These are phyloP conservation scores for Temnothorax longispinosus DNA, from an alignment of 1,140 invertebrate genomes.

Conservation along the genomic window DNA sequence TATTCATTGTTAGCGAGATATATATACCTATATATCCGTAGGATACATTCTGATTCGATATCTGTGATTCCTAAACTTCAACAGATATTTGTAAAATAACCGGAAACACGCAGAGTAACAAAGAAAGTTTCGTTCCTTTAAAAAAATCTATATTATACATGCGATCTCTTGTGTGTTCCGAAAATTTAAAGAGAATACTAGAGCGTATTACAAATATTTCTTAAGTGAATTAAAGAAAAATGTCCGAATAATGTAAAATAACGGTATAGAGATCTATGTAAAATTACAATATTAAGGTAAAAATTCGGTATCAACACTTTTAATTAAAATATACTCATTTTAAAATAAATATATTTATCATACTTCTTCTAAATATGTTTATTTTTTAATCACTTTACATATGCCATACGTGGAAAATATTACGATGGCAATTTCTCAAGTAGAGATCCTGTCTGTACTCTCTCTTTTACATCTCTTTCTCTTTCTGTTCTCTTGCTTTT, in stretches of 20 bases:
- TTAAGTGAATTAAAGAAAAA: background rate
- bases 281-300: background rate
- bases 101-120: background rate
- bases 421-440: no score
- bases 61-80: background rate
- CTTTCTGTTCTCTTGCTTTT: no score
- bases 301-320: background rate
- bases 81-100: constrained; percentile 21
- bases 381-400: background rate
- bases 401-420: background rate
- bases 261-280: background rate
- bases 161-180: background rate
- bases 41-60: background rate
- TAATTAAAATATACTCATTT: background rate
- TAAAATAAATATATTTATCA: no score
- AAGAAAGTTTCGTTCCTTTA: background rate
- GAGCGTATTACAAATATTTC: background rate
- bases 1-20: background rate
- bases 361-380: background rate
- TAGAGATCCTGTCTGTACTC: no score
- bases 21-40: background rate
- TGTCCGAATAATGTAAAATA: background rate
- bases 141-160: background rate
- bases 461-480: no score
- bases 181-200: background rate